Base-by-base conservation (phyloP, 1,140 invertebrate species). In the Aleiodes sp. region DNA sequence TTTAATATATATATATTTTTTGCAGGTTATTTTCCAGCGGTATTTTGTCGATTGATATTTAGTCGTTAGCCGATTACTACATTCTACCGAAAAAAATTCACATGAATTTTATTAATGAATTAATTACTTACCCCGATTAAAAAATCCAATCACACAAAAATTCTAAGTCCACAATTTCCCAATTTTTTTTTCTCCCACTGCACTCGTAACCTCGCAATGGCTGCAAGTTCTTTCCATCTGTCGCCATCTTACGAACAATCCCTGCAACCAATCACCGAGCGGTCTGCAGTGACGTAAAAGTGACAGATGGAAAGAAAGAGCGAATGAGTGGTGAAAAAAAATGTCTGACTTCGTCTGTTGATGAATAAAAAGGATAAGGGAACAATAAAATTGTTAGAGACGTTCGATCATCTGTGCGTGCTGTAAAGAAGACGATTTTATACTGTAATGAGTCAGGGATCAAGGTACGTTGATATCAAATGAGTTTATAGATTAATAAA, bases 361-460 rank as follows among this genome's bases (percentile, higher is more conserved):
- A 24, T 24, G 39, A 52, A 24, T 16, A 24, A 52, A 7, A 19
- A 7, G 46, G 46, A 52, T 52, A 52, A 52, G 46, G 12, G 12
- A 43, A 43, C 12, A 43, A 43, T 43, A 43, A 43, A 43, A n/a
- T n/a, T n/a, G n/a, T 43, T 43, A 43, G 10, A 39, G 14, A 39
- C 39, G 39, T n/a, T 43, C 39, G 19, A n/a, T 16, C n/a, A 43
- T 43, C 39, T 43, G 12, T 16, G 19, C 6, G 2, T 16, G 19
- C 7, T 7, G 63, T 68, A 75, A 77, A 75, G 39, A 75, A 75
- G 70, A 70, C 73, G 31, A n/a, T n/a, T n/a, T n/a, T 14, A 28
- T 31, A 33, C 31, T 41, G 31, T 73, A 74, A 73, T 74, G 74
- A 73, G 43, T 74, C 74, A 76, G 64, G 21, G 72, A 72, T 76